Conservation (phyloP, 1,140 invertebrate species). For the Aleiodes sp. region DNA sequence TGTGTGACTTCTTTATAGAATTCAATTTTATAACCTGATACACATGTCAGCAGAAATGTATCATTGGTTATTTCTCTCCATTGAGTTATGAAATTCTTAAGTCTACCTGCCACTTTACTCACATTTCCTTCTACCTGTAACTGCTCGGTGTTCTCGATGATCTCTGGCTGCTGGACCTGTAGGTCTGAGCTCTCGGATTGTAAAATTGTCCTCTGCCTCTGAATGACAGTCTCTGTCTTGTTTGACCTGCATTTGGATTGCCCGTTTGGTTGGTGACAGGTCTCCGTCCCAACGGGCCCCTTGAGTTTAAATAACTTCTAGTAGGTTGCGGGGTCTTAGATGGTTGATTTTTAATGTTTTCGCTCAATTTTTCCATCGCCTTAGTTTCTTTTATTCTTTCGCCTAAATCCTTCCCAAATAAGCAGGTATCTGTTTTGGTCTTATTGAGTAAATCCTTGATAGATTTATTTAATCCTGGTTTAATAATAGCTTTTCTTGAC, state of each 20-base stretch:
- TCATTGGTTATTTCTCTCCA: conserved; percentile 26
- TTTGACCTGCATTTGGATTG: conserved; percentile 12
- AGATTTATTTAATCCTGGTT: background rate
- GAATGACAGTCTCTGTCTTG: conserved; percentile 15
- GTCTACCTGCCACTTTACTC: conserved; percentile 2
- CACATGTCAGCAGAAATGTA: conserved; percentile 17
- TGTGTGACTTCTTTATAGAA: background rate
- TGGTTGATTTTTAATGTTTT: background rate
- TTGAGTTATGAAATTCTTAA: conserved; percentile 12
- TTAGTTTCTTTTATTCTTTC: conserved; percentile 24
- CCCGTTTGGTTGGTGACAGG: conserved; percentile 21
- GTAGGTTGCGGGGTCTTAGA: background rate
- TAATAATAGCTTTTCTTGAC: conserved; percentile 25
- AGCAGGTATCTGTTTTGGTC: background rate
- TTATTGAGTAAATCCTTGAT: conserved; percentile 9
- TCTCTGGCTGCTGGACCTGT: background rate
- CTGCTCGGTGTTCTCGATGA: background rate
- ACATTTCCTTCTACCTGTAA: background rate
- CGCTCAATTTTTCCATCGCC: background rate
- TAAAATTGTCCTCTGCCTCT: conserved; percentile 17
- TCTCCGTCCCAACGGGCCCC: conserved; percentile 16
- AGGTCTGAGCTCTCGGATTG: background rate
- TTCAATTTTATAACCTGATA: conserved; percentile 10
- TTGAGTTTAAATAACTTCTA: conserved; percentile 16
- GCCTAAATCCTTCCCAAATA: conserved; percentile 26